Base-by-base conservation (phyloP, 2,113 vertebrate species). In the Sinosuthora webbiana region DNA sequence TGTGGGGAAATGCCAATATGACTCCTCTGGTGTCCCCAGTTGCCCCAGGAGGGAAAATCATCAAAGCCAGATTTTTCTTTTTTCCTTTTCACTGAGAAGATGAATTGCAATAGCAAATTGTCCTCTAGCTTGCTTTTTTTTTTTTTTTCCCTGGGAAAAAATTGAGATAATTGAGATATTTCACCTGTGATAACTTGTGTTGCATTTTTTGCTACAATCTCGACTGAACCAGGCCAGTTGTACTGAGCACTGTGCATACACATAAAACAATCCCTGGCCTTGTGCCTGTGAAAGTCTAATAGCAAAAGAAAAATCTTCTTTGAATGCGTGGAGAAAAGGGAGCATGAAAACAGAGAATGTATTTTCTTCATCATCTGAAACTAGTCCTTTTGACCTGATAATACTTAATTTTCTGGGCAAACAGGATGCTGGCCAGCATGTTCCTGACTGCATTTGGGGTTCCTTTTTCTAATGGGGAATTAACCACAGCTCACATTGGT, bases 161-260 rank as follows among this genome's bases (percentile, higher is more conserved):
- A 30, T 10, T 0, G 13, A 13, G 4, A 2, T 68, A 89, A 30
- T 10, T 0, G 13, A 13, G 4, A 2, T 68, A 49, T 45, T 89
- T 64, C 5, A 21, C 23, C 7, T 44, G 9, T 19, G 10, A 42
- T 83, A 62, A 83, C 6, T 44, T 44, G 16, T 1, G 0, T 18
- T 68, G 25, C 15, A 30, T 49, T 73, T 76, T 83, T 91, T 33
- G 44, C 22, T 57, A 7, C 3, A 5, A 15, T 70, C 24, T 57
- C 7, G 2, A 22, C 16, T 1, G 6, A 37, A 35, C 15, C 4
- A 7, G 28, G 25, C 53, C 31, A 55, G 22, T 37, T 71, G 68
- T 52, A 28, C 15, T 31, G 30, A 53, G 8, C 0, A 0, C 39
- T 39, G 25, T 44, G 53, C 1, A 2, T 15, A 69, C 6, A 3